These are phyloP conservation scores for Paracanthobrama guichenoti DNA, from an alignment of 2,113 vertebrate species.

Conservation along the genomic window DNA sequence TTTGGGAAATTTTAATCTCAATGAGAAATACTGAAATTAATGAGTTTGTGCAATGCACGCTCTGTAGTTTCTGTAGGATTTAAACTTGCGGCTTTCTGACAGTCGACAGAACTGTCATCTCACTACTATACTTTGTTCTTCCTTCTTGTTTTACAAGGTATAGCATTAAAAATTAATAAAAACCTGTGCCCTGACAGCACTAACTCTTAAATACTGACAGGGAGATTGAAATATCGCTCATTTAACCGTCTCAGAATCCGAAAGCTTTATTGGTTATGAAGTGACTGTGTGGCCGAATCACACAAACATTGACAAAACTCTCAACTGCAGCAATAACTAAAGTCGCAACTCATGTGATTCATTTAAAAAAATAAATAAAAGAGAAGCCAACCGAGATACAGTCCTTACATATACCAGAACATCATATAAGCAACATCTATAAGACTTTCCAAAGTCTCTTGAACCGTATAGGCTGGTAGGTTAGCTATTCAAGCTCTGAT, in stretches of 20 bases:
- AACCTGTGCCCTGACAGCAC: background rate
- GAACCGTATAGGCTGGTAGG: background rate
- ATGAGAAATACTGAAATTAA: background rate
- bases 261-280: background rate
- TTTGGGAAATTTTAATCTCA: constrained; percentile 5
- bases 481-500: constrained; percentile 2
- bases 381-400: background rate
- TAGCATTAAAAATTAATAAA: background rate
- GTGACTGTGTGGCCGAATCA: background rate
- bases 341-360: background rate
- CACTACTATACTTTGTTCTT: background rate
- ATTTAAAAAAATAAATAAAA: background rate
- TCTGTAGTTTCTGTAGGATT: background rate
- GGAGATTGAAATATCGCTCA: background rate
- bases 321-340: background rate
- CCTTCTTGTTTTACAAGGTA: background rate
- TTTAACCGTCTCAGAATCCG: background rate
- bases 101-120: too few species aligned
- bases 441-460: background rate
- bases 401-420: background rate
- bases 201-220: background rate
- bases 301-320: background rate
- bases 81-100: background rate
- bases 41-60: background rate
- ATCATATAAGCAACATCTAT: background rate